Conservation (phyloP, 2,888 invertebrate species). For the Ceratothoa steindachneri region DNA sequence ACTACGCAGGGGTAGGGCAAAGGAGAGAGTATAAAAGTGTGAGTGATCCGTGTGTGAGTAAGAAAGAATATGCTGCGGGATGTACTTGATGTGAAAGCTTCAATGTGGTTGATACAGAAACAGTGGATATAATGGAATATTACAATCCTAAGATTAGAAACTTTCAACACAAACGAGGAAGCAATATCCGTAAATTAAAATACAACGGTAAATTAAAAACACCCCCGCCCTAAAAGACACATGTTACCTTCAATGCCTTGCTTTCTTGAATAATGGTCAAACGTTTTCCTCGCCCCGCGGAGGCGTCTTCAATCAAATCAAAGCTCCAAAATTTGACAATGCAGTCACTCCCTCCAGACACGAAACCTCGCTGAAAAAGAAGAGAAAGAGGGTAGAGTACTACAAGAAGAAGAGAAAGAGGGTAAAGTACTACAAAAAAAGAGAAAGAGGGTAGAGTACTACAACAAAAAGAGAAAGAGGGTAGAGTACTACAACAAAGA, state of each 20-base stretch:
- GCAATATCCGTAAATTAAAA: not conserved
- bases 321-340: constrained; percentile 92
- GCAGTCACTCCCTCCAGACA: constrained; percentile 61
- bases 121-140: too few relatives aligned
- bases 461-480: not conserved
- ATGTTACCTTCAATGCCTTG: constrained; percentile 32
- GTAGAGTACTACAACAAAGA: too few relatives aligned
- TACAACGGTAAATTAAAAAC: not conserved
- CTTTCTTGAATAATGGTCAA: constrained; percentile 52
- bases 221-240: too few relatives aligned
- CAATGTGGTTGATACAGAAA: too few relatives aligned
- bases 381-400: not conserved
- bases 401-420: not conserved
- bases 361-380: constrained; percentile 64
- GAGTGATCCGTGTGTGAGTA: too few relatives aligned
- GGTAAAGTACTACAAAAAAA: not conserved
- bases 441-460: not conserved
- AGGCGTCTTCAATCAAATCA: constrained; percentile 63
- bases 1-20: too few relatives aligned
- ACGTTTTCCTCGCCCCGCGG: constrained; percentile 59
- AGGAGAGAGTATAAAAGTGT: too few relatives aligned
- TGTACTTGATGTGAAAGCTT: too few relatives aligned
- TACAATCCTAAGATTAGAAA: too few relatives aligned
- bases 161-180: too few relatives aligned
- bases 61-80: too few relatives aligned